phyloP scores from a whole-genome alignment of 1,140 invertebrate genomes.

The Drosophila teissieri region DNA sequence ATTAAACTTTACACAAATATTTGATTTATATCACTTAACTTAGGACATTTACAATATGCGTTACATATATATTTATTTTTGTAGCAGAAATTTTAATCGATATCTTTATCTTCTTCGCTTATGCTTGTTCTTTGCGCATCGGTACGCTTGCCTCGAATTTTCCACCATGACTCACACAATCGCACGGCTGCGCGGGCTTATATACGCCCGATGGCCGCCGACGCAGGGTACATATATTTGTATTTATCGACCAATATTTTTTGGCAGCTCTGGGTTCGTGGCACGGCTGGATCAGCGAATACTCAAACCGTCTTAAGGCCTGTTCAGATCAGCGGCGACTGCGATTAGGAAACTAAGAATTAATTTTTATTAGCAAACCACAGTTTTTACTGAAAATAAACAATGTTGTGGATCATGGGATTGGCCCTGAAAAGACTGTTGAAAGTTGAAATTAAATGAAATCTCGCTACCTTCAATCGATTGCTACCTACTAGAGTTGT shows the following conservation, averaged over 20 bases:
- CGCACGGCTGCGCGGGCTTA: neutral
- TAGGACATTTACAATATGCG: slow-evolving; percentile 81
- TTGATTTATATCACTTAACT: slow-evolving; percentile 80
- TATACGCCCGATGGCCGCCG: neutral
- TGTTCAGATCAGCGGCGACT: too few relatives aligned
- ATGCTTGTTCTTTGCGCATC: slow-evolving; percentile 63
- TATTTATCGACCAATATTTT: neutral
- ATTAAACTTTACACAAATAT: slow-evolving; percentile 80
- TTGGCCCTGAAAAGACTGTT: too few relatives aligned
- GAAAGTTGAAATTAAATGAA: neutral
- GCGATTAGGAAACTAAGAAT: too few relatives aligned
- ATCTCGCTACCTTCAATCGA: neutral
- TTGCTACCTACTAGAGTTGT: slow-evolving; percentile 1
- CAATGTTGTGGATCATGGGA: too few relatives aligned
- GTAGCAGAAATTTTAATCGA: slow-evolving; percentile 81
- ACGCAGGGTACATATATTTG: too few relatives aligned
- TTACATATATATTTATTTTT: slow-evolving; percentile 79
- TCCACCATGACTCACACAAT: slow-evolving; percentile 68
- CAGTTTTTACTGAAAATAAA: too few relatives aligned
- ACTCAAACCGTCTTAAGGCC: too few relatives aligned
- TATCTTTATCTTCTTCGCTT: slow-evolving; percentile 74
- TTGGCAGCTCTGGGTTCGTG: neutral
- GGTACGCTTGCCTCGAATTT: slow-evolving; percentile 72
- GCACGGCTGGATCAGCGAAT: neutral
- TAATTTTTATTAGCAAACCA: too few relatives aligned